Evolutionary conservation across 2,113 vertebrate genomes (phyloP).

Genomic region (Trochalopteron elliotii): DNA sequence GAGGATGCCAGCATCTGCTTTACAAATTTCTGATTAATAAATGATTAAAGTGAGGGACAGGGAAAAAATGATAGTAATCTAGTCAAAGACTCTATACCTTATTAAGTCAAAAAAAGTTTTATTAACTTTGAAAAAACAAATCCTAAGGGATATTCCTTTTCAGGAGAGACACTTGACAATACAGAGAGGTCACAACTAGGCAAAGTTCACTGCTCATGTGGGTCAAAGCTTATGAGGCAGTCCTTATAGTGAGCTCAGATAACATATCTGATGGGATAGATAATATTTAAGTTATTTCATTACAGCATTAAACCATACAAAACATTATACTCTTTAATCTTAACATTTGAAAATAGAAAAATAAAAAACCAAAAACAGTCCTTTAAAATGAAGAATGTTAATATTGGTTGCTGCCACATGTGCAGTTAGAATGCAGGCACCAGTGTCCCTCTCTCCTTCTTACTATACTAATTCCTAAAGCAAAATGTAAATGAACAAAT

Average conservation of each 20-base stretch:
- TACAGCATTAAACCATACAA: background rate
- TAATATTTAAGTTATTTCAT: background rate
- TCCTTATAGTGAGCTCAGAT: background rate
- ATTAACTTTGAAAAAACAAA: background rate
- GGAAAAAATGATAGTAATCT: background rate
- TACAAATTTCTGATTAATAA: background rate
- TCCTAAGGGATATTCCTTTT: background rate
- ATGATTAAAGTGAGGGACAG: background rate
- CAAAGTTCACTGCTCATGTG: background rate
- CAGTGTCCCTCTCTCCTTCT: background rate
- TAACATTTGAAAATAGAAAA: background rate
- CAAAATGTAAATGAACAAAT: background rate
- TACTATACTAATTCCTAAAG: background rate
- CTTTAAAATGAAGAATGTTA: background rate
- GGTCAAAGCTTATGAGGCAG: background rate
- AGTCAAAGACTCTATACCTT: background rate
- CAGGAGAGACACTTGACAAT: background rate
- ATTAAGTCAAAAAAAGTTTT: too few relatives aligned
- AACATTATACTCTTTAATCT: background rate
- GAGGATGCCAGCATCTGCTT: background rate
- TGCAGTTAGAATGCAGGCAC: background rate
- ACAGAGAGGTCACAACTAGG: background rate
- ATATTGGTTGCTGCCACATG: background rate
- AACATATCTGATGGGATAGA: background rate
- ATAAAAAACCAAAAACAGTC: accelerated